Base-by-base conservation (phyloP, 2,888 invertebrate species). In the Latrodectus hesperus region DNA sequence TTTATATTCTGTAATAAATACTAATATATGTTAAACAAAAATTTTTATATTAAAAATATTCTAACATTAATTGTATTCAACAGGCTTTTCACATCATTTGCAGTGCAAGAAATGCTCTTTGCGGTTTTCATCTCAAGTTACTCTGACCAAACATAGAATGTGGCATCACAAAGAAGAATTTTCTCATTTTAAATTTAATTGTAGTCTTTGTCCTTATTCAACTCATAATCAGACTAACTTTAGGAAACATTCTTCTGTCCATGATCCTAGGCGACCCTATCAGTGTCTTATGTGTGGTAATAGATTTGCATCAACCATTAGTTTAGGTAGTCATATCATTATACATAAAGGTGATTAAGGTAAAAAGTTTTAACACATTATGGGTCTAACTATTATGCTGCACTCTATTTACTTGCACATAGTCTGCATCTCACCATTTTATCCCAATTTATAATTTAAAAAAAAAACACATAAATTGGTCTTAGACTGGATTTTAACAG, bases 161-260 rank as follows among this genome's bases (percentile, higher is more conserved):
- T 84, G 84, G 84, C 84, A 84, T 70, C 83, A 83, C 49, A 82
- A 82, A 68, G 55, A 38, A 38, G 38, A 38, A 60, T 38, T 38
- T 12, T 55, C 74, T 38, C 55, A 16, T n/a, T 74, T 55, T 74
- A 70, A 38, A 70, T 73, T 73, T 17, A 17, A n/a, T 64, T 17
- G 38, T 6, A 60, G 16, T 60, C 60, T n/a, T 6, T 60, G 60
- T 60, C 60, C 60, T n/a, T 60, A 60, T 60, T 60, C 60, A 60
- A 60, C 60, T 11, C 9, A 60, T n/a, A 60, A 14, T 60, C n/a
- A 14, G 14, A 60, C 60, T 11, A 60, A 60, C n/a, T 60, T 60
- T 11, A 60, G n/a, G 60, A 60, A 60, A n/a, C 60, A 60, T 60
- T 14, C 16, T 60, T 14, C 60, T 60, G 60, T 60, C 14, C 60